Evolutionary conservation across 1,140 invertebrate genomes (phyloP).

Genomic region (Trachelipus rathkii): DNA sequence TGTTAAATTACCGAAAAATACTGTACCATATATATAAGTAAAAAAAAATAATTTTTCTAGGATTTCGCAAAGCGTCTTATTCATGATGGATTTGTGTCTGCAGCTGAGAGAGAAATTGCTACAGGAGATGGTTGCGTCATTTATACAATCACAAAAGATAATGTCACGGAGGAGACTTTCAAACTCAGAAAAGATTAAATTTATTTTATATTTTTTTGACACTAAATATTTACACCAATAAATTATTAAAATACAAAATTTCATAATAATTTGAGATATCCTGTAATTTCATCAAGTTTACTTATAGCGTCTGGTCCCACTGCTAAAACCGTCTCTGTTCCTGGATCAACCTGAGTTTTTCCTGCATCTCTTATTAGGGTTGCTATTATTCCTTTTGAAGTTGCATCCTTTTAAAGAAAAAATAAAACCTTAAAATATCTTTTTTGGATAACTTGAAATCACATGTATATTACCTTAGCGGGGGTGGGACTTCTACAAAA

Average conservation of each 20-base stretch:
- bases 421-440: neutral
- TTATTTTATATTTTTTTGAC: conserved; percentile 6
- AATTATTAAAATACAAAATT: neutral
- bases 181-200: conserved; percentile 48
- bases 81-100: conserved; percentile 94
- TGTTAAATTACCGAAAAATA: no score
- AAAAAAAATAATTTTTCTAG: conserved; percentile 44
- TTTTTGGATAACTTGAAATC: no score
- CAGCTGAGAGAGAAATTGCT: conserved; percentile 93
- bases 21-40: no score
- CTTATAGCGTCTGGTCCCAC: conserved; percentile 77
- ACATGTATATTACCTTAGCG: no score
- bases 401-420: neutral
- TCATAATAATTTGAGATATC: conserved; percentile 79
- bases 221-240: neutral
- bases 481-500: no score
- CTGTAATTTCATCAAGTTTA: conserved; percentile 75
- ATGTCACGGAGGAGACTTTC: conserved; percentile 57
- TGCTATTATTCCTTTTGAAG: neutral
- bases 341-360: conserved; percentile 78
- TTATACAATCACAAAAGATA: conserved; percentile 85
- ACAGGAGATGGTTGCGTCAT: conserved; percentile 89
- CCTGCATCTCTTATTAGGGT: conserved; percentile 77
- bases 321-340: conserved; percentile 80
- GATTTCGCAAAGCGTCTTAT: conserved; percentile 79